Base-by-base conservation (phyloP, 2,797 vertebrate genomes). In the Halcyon chelicuti region DNA sequence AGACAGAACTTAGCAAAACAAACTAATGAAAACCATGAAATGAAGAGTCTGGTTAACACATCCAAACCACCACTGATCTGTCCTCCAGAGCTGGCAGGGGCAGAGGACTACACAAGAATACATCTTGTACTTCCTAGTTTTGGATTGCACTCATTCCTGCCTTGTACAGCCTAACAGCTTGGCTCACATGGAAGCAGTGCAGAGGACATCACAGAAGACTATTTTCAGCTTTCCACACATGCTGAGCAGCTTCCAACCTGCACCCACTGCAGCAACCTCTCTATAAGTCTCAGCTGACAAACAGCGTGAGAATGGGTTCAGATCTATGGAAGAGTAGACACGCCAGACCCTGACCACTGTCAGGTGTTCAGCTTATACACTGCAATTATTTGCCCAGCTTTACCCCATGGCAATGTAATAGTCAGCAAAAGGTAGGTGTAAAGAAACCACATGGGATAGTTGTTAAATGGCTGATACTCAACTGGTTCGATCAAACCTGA, bases 91-190 rank as follows among this genome's bases (percentile, higher is more conserved):
- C 79, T 83, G 82, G 86, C 82, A 92, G 22, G 1, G 52, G 44
- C 71, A 88, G 40, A 29, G 26, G 28, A 89, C 91, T 81, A 96
- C 85, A 96, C 60, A 85, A 87, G 81, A 83, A 94, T 28, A 91
- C 90, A 84, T 88, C 73, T 78, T 84, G 76, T 93, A 91, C 87
- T 80, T 91, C 85, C 73, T 66, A 42, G 66, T 22, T 86, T 52
- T 90, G 73, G 57, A 90, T 74, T 77, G 46, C n/a, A 89, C 65
- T 40, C 49, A 71, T 57, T 89, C 47, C 91, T 85, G 74, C 63
- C 57, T 72, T 47, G 46, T 39, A 66, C 25, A 67, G 55, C 52
- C 60, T 54, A 91, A 82, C 55, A 73, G 78, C 63, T 78, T 91
- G 90, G 90, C 79, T 88, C 5, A 0, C 40, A 47, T 5, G 7